phyloP scores from a whole-genome alignment of 2,113 vertebrate genomes.

The Zapornia atra region DNA sequence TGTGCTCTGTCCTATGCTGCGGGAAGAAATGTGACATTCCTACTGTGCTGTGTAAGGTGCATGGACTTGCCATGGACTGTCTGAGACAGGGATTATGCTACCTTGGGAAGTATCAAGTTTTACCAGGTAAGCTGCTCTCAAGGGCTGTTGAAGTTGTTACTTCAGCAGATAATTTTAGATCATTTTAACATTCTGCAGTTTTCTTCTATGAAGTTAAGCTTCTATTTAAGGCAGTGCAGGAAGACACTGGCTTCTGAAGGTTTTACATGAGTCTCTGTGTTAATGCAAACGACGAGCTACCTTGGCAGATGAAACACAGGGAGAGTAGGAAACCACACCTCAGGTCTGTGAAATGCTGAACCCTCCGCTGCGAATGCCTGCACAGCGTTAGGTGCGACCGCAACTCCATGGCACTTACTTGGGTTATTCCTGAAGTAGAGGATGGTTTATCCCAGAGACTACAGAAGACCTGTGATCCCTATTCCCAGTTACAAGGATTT shows the following conservation, averaged over 20 bases:
- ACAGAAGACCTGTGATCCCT: background rate
- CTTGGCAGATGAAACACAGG: background rate
- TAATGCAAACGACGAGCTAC: background rate
- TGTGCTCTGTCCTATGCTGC: background rate
- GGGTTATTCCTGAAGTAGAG: background rate
- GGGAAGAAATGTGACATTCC: background rate
- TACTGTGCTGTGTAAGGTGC: background rate
- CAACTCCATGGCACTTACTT: background rate
- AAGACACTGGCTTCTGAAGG: background rate
- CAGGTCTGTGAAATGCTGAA: background rate
- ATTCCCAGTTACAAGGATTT: background rate
- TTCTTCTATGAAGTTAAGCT: background rate
- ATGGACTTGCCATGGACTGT: background rate
- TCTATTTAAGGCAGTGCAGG: background rate
- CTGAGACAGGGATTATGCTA: background rate
- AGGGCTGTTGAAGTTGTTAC: background rate
- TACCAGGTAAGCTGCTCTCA: conserved; percentile 26
- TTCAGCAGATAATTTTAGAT: conserved; percentile 7
- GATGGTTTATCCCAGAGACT: background rate
- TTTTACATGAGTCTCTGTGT: background rate
- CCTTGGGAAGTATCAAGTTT: background rate
- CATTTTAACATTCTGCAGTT: conserved; percentile 5
- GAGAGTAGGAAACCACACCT: background rate
- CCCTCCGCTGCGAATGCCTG: background rate
- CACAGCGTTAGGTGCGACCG: background rate